Base-by-base conservation (phyloP, 1,140 invertebrate genomes). In the Hylaeus anthracinus region DNA sequence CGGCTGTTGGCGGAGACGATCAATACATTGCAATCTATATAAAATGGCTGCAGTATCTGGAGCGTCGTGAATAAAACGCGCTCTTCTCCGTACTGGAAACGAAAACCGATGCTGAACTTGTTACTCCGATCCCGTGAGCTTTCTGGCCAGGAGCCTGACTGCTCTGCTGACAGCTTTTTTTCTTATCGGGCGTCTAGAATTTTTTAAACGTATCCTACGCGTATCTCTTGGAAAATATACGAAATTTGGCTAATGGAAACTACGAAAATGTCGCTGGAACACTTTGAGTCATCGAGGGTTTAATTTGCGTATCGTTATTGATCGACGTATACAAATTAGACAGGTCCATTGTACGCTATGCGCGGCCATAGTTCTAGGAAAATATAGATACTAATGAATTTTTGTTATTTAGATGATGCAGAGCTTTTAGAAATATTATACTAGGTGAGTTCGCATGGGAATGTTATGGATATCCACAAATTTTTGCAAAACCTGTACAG, bases 1-100 rank as follows among this genome's bases (percentile, higher is more conserved):
- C 88, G 90, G 90, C 87, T 90, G 88, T 90, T 88, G 89, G 85
- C 88, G 88, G 86, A 86, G 88, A 87, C 91, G 92, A 93, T 94
- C 92, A 93, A 93, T 94, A 93, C 91, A 88, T 91, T 91, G 90
- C 92, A 93, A 94, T 93, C 91, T 92, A 92, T 93, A 93, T 90
- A 92, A 94, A 93, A 93, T 94, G 92, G 92, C 92, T 93, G 90
- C 90, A 91, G 86, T 87, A 88, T 91, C 90, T 91, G 81, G 79
- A 86, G 82, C 74, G 71, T 79, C 53, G 75, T 84, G 86, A 80
- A 87, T 87, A 87, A 86, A 86, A 76, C 72, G 84, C 56, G 67
- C 41, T 5, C 37, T 48, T 10, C 37, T 48, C 3, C 8, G 41
- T 55, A 60, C 37, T 72, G 41, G 41, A 72, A 56, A 79, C 58